Percentiles rank a stretch among this genome's conserved stretches.
Evolutionary conservation across 2,113 vertebrate species (phyloP).

Genomic region (Thunnus thynnus): DNA sequence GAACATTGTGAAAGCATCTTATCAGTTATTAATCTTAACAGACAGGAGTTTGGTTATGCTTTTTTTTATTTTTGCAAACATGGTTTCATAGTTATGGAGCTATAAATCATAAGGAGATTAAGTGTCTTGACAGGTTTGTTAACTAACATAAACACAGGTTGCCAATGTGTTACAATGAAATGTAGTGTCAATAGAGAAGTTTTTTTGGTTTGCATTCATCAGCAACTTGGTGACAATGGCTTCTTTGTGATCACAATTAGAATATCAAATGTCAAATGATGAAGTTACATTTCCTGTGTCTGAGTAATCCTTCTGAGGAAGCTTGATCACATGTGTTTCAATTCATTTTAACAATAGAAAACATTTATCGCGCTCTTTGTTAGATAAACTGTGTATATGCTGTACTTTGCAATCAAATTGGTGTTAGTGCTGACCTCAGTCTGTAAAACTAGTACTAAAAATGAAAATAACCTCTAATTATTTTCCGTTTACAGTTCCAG

Average conservation of each 20-base stretch:
- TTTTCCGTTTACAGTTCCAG: slow-evolving; percentile 47
- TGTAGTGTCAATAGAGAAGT: background rate
- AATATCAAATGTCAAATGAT: background rate
- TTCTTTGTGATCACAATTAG: slow-evolving; percentile 37
- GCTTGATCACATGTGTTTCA: slow-evolving; percentile 2
- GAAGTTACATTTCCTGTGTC: background rate
- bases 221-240: slow-evolving; percentile 39
- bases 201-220: slow-evolving; percentile 25
- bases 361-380: background rate
- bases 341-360: slow-evolving; percentile 3
- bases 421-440: background rate
- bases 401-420: background rate
- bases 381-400: background rate
- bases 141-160: slow-evolving; percentile 17
- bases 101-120: slow-evolving; percentile 47
- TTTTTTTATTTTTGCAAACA: slow-evolving; percentile 29
- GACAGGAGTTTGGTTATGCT: slow-evolving; percentile 25
- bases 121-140: slow-evolving; percentile 39
- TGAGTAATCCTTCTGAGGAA: background rate
- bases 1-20: background rate
- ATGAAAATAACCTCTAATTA: slow-evolving; percentile 39
- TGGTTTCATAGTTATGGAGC: slow-evolving; percentile 10
- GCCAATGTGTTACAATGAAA: slow-evolving; percentile 44
- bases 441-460: slow-evolving; percentile 17
- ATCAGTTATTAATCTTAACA: slow-evolving; percentile 18